Evolutionary conservation across 2,797 vertebrate species (phyloP), one percentile per base, ranked within the genome.

Genomic region (Falco naumanni): DNA sequence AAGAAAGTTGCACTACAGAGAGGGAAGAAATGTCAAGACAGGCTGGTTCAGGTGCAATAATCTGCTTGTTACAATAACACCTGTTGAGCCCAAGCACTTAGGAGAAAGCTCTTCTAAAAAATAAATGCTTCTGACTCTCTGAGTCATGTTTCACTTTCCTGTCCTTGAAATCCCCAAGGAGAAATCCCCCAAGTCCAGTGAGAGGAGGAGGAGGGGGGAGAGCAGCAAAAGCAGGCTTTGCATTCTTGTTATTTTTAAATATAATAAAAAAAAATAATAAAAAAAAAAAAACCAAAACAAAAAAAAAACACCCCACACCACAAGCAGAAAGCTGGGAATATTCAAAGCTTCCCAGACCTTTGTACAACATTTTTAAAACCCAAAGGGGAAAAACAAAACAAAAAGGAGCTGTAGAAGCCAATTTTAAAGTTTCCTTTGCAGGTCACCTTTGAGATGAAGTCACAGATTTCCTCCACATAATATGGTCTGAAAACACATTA

Each of bases 231-330:
- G 61, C 76, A 79, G 89, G 69, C 25, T 81, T 59, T 22, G 39
- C 33, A 91, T 94, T 91, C 77, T 28, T 87, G 66, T 79, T 97
- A 89, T 86, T 96, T 97, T 95, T 76, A 84, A 93, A 78, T 89
- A 89, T 69, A 87, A 93, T 22, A 78, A 78, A 53, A 24, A 78
- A 89, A 91, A 91, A 89, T n/a, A n/a, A n/a, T n/a, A 64, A 21
- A 78, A 89, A 24, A 78, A 89, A 91, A 91, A 89, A 64, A 24
- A 78, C 89, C 88, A 91, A 37, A n/a, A 77, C 56, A 24, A 78
- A 89, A 91, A 91, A 87, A 64, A 24, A 78, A 89, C 90, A 91
- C 87, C 64, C 28, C 37, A 37, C 37, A 37, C 60, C n/a, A 2
- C 34, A 65, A 83, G 72, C 39, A 95, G 79, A 95, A 93, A 95